A percentile compares a stretch with the other conserved stretches of the same genome.
Evolutionary conservation across 2,797 vertebrate genomes (phyloP).

Genomic region (Falco novaeseelandiae): DNA sequence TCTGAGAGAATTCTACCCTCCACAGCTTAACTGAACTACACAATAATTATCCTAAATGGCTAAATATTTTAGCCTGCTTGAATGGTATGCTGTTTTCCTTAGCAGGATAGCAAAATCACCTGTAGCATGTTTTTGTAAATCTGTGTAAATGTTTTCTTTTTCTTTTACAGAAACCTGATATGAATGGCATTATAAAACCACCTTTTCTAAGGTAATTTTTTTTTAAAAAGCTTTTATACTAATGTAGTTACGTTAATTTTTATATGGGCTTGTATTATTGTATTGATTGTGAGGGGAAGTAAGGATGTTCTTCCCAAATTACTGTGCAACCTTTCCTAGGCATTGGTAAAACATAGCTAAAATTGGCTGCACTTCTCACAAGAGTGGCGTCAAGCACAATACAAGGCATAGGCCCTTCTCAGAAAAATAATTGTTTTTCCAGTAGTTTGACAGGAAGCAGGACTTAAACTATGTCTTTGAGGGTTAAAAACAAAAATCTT

Average conservation of each 20-base stretch:
- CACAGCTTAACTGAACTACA: background rate
- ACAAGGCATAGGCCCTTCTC: background rate
- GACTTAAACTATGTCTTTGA: background rate
- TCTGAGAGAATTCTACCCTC: background rate
- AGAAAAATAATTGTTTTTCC: background rate
- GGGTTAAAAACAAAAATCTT: background rate
- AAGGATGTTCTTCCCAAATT: background rate
- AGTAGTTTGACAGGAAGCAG: background rate
- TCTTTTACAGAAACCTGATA: constrained; percentile 82
- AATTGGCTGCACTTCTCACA: background rate
- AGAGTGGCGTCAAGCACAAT: background rate
- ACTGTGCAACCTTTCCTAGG: background rate
- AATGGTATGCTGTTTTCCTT: background rate
- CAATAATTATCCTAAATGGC: too few relatives aligned
- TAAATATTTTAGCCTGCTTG: background rate
- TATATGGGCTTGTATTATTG: background rate
- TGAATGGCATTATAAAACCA: constrained; percentile 87
- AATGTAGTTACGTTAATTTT: background rate
- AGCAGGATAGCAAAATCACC: background rate
- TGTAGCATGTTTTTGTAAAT: background rate
- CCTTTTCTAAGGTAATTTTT: constrained; percentile 88
- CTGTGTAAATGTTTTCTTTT: background rate
- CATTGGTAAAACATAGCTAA: background rate
- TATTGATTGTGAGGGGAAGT: background rate
- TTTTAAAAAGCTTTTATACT: background rate